phyloP scores from a whole-genome alignment of 2,888 invertebrate species.

The Globia sparganii region DNA sequence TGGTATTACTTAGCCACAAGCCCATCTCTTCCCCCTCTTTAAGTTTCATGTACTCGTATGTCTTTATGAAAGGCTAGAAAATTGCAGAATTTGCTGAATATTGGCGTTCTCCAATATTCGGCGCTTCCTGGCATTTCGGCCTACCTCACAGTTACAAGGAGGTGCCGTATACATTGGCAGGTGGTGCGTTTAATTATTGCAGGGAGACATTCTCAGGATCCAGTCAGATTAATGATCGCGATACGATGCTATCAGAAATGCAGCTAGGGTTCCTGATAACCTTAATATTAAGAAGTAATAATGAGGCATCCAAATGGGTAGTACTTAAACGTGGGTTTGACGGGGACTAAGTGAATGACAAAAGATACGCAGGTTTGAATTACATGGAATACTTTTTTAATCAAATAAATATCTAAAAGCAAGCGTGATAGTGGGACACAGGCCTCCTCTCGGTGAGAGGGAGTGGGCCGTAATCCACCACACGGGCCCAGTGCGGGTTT shows the following conservation, averaged over 20 bases:
- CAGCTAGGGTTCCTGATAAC: slow-evolving; percentile 29
- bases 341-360: background rate
- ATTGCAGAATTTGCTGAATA: background rate
- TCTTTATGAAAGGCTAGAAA: background rate
- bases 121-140: background rate
- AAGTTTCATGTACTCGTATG: background rate
- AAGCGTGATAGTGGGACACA: no score
- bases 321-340: background rate
- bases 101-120: background rate
- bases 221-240: slow-evolving; percentile 47
- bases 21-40: background rate
- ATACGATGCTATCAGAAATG: slow-evolving; percentile 35
- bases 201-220: slow-evolving; percentile 38
- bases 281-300: slow-evolving; percentile 29
- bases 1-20: no score
- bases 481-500: no score
- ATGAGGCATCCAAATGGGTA: slow-evolving; percentile 11
- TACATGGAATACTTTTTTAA: background rate
- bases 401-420: background rate
- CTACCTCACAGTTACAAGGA: background rate
- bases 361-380: background rate
- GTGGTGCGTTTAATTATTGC: slow-evolving; percentile 44
- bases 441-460: no score
- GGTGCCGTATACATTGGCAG: slow-evolving; percentile 31
- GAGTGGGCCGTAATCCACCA: no score